phyloP scores from a whole-genome alignment of 2,113 vertebrate genomes.

The Microtus oregoni region DNA sequence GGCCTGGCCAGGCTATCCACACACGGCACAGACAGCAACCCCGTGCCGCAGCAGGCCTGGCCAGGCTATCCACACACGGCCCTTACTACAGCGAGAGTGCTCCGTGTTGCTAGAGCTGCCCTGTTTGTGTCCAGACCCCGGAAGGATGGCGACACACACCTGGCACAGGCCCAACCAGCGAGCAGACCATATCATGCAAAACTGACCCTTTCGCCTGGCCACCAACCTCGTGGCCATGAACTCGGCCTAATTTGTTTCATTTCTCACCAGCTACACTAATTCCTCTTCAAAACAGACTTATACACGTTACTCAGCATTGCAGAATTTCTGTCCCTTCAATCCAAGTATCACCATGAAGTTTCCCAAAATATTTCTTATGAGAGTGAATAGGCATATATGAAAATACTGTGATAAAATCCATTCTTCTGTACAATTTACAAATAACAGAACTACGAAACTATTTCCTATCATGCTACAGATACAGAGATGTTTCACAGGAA shows the following conservation, averaged over 20 bases:
- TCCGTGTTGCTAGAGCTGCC: slow-evolving; percentile 33
- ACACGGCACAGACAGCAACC: too few relatives aligned
- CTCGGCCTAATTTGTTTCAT: slow-evolving; percentile 52
- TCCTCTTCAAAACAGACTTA: slow-evolving; percentile 51
- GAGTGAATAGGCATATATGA: not conserved
- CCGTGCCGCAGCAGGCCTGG: too few relatives aligned
- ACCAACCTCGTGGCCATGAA: not conserved
- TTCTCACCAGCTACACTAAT: slow-evolving; percentile 61
- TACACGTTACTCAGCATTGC: slow-evolving; percentile 37
- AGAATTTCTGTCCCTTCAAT: slow-evolving; percentile 48
- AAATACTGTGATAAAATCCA: not conserved
- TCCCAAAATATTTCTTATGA: slow-evolving; percentile 45
- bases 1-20: too few relatives aligned
- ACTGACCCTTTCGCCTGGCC: slow-evolving; percentile 22
- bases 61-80: not conserved
- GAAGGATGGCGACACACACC: not conserved
- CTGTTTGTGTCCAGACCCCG: not conserved
- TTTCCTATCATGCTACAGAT: slow-evolving; percentile 56
- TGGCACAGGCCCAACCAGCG: not conserved
- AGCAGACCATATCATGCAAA: slow-evolving; percentile 31
- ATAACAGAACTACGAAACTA: not conserved
- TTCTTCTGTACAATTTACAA: not conserved
- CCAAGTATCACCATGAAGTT: slow-evolving; percentile 66
- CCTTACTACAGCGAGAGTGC: not conserved
- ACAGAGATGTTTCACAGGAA: slow-evolving; percentile 12